Conservation (phyloP, 2,888 invertebrate genomes). For the Microplitis manilae region DNA sequence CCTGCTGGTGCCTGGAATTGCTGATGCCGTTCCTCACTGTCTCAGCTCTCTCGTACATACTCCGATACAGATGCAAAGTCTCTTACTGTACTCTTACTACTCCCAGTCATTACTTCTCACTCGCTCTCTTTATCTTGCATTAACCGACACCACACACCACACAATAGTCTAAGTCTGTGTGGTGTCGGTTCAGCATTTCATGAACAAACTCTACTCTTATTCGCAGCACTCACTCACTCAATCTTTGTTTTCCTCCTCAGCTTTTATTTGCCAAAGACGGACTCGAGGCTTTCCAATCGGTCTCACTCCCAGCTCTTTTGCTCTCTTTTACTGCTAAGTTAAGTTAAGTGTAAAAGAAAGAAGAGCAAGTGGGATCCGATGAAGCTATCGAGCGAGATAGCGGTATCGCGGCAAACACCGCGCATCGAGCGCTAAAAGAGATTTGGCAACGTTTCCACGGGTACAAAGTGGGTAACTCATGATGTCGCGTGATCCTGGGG, state of each 20-base stretch:
- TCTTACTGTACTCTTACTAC: conserved; percentile 25
- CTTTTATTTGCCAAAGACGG: conserved; percentile 7
- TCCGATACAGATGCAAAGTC: conserved; percentile 4
- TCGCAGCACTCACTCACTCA: conserved; percentile 52
- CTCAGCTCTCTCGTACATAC: conserved; percentile 30
- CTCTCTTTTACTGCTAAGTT: no score
- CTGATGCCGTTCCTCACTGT: no score
- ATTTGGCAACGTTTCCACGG: conserved; percentile 29
- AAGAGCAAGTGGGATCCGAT: no score
- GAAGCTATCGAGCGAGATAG: no score
- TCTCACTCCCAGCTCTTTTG: no score
- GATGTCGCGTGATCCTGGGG: conserved; percentile 33
- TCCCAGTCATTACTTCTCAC: no score
- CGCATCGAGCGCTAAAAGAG: not conserved
- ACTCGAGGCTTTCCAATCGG: conserved; percentile 31
- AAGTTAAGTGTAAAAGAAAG: no score
- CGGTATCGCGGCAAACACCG: not conserved
- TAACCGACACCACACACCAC: not conserved
- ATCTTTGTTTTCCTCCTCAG: conserved; percentile 16
- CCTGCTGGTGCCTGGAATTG: conserved; percentile 26
- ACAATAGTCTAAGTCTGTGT: no score
- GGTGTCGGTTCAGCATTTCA: no score
- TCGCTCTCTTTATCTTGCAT: conserved; percentile 12
- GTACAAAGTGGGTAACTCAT: conserved; percentile 11
- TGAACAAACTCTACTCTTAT: no score